Evolutionary conservation across 2,113 vertebrate species (phyloP).

Genomic region (Euleptes europaea): DNA sequence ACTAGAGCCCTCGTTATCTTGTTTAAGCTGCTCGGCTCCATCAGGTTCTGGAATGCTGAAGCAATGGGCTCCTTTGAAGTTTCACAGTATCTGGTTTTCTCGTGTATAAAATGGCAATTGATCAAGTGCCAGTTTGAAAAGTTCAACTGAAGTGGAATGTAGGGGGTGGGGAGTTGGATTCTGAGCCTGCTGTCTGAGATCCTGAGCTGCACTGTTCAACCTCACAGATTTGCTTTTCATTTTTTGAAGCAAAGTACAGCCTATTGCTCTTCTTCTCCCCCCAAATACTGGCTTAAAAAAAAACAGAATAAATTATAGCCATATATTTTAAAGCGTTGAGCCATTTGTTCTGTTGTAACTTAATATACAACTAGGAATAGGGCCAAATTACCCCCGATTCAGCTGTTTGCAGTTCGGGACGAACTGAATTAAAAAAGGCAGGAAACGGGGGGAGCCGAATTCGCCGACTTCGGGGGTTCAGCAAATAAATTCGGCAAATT

Average conservation of each 20-base stretch:
- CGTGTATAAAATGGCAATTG: constrained; percentile 13
- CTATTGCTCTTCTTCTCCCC: background rate
- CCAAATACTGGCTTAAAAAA: background rate
- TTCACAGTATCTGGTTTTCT: constrained; percentile 14
- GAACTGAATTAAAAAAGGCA: no score
- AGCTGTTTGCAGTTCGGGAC: no score
- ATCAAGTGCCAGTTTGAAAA: background rate
- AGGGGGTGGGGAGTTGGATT: background rate
- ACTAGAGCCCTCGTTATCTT: background rate
- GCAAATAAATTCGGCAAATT: no score
- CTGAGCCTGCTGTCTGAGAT: background rate
- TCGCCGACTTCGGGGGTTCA: no score
- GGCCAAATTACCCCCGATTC: no score
- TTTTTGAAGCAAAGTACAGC: background rate
- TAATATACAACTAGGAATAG: background rate
- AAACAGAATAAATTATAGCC: background rate
- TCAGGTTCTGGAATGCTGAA: constrained; percentile 16
- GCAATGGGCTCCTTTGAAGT: constrained; percentile 16
- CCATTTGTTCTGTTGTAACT: background rate
- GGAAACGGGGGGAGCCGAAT: no score
- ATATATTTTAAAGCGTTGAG: background rate
- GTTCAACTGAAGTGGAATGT: constrained; percentile 3
- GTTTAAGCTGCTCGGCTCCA: background rate
- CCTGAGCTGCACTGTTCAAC: background rate
- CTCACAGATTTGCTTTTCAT: background rate